Conservation (phyloP, 2,888 invertebrate genomes). For the Ormyrus nitidulus region DNA sequence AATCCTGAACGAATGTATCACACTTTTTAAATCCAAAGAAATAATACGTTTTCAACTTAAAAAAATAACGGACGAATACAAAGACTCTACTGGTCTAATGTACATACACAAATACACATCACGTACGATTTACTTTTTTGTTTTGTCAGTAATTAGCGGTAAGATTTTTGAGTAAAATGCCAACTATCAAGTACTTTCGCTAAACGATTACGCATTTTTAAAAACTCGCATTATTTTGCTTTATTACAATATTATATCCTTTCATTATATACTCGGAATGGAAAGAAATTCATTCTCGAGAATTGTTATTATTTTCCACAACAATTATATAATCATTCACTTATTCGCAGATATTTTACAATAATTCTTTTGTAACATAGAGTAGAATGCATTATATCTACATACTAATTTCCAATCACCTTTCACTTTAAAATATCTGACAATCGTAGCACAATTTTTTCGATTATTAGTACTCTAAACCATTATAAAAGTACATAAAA, state of each 20-base stretch:
- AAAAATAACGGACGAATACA: constrained; percentile 47
- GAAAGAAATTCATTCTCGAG: constrained; percentile 34
- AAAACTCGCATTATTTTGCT: constrained; percentile 44
- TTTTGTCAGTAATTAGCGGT: constrained; percentile 41
- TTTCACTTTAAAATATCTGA: constrained; percentile 50
- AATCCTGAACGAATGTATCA: constrained; percentile 18
- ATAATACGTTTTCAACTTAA: constrained; percentile 44
- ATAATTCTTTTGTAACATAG: constrained; percentile 47
- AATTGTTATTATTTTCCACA: constrained; percentile 37
- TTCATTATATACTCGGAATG: constrained; percentile 26
- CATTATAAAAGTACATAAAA: constrained; percentile 51
- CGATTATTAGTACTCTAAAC: constrained; percentile 42
- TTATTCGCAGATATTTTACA: constrained; percentile 48
- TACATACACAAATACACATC: constrained; percentile 50
- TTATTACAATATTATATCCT: constrained; percentile 26
- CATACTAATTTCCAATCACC: constrained; percentile 49
- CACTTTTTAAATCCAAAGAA: constrained; percentile 38
- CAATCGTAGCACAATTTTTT: constrained; percentile 53
- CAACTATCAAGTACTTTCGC: constrained; percentile 45
- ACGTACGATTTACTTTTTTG: constrained; percentile 48
- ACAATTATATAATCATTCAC: constrained; percentile 47
- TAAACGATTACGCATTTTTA: constrained; percentile 45
- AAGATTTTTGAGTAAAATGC: constrained; percentile 48
- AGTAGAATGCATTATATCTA: constrained; percentile 47
- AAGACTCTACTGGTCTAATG: constrained; percentile 46